Evolutionary conservation across 2,113 vertebrate species (phyloP).

Genomic region (Capreolus pygargus): DNA sequence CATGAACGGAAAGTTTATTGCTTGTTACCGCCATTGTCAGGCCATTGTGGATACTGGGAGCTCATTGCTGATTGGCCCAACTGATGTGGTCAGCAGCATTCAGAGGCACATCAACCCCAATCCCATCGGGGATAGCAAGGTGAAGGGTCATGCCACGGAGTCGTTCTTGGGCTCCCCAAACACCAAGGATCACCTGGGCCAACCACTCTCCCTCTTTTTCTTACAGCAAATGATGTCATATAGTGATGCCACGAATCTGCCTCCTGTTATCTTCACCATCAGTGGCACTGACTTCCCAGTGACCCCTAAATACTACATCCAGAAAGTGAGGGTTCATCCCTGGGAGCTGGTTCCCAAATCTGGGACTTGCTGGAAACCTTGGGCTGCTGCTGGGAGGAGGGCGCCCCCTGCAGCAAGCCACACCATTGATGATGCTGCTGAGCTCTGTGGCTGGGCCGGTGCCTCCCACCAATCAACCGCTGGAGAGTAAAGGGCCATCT

Average conservation of each 20-base stretch:
- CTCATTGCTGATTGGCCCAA: background rate
- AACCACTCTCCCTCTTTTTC: background rate
- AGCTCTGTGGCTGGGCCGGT: background rate
- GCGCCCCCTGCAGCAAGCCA: background rate
- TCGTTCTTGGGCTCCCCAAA: background rate
- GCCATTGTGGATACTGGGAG: background rate
- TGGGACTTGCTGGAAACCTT: background rate
- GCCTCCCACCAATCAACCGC: background rate
- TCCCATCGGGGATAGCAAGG: fast-evolving
- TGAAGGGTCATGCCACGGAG: background rate
- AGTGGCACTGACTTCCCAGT: background rate
- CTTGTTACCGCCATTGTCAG: fast-evolving
- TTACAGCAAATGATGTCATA: background rate
- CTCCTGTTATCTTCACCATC: background rate
- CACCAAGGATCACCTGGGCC: background rate
- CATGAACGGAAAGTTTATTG: fast-evolving
- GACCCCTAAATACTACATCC: background rate
- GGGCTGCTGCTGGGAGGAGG: background rate
- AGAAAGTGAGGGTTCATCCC: background rate
- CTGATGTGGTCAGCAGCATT: background rate
- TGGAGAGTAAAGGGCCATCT: background rate
- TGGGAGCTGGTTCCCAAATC: background rate
- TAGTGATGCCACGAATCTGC: background rate
- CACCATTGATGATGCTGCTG: background rate
- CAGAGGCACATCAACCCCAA: background rate